phyloP scores from a whole-genome alignment of 1,140 invertebrate genomes.

The Bombyx mandarina region DNA sequence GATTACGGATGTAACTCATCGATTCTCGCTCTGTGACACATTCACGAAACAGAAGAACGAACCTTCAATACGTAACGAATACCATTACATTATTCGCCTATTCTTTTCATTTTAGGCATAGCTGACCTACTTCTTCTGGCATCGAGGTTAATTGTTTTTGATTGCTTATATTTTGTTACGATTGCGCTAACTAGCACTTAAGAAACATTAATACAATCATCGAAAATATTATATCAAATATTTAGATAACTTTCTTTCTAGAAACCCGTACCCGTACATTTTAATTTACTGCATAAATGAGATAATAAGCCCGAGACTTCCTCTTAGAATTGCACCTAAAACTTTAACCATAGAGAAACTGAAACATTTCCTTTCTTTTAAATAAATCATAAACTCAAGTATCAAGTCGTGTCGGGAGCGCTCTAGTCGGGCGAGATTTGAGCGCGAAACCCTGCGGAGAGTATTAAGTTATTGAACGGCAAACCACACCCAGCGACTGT shows the following conservation, averaged over 20 bases:
- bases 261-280: not conserved
- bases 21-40: too few relatives aligned
- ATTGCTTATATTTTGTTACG: too few relatives aligned
- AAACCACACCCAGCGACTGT: slow-evolving; percentile 63
- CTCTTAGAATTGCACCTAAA: not conserved
- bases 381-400: slow-evolving; percentile 18
- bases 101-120: too few relatives aligned
- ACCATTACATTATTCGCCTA: too few relatives aligned
- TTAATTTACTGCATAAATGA: not conserved
- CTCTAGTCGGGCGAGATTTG: slow-evolving; percentile 56
- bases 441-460: slow-evolving; percentile 65
- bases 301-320: not conserved
- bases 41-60: too few relatives aligned
- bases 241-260: not conserved
- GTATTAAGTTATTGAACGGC: slow-evolving; percentile 70
- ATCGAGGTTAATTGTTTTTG: too few relatives aligned
- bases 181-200: too few relatives aligned
- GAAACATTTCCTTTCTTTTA: slow-evolving; percentile 6
- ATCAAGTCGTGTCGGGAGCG: slow-evolving; percentile 34
- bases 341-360: not conserved
- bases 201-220: too few relatives aligned
- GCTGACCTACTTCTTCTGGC: too few relatives aligned
- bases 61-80: too few relatives aligned
- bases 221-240: too few relatives aligned
- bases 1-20: too few relatives aligned